Conservation (phyloP, 2,888 invertebrate genomes). For the Arctia plantaginis region DNA sequence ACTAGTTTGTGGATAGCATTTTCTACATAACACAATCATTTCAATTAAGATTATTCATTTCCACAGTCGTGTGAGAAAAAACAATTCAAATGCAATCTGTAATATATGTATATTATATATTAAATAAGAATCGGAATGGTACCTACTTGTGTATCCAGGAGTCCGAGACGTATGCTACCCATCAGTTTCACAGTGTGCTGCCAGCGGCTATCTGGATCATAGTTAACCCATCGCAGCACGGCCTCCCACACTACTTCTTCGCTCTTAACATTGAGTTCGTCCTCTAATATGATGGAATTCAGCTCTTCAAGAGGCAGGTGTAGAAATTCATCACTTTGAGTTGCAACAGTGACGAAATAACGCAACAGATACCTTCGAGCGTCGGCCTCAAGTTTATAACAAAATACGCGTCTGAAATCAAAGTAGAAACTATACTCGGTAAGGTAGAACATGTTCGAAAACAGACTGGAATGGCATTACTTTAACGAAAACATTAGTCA, state of each 20-base stretch:
- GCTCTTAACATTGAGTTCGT: conserved; percentile 94
- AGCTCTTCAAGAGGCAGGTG: conserved; percentile 91
- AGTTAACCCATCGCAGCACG: conserved; percentile 94
- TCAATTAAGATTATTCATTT: too few relatives aligned
- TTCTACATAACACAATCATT: too few relatives aligned
- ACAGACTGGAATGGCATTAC: not conserved
- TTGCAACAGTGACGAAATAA: conserved; percentile 91
- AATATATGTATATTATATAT: not conserved
- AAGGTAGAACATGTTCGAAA: conserved; percentile 19
- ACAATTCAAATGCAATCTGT: not conserved
- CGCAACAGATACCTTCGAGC: conserved; percentile 91
- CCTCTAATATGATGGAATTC: conserved; percentile 91
- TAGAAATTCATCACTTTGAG: conserved; percentile 91
- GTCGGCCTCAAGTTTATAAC: conserved; percentile 89
- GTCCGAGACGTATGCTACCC: conserved; percentile 92
- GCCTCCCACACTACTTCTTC: conserved; percentile 96
- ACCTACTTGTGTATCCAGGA: conserved; percentile 92
- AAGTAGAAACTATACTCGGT: conserved; percentile 15
- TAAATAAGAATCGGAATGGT: conserved; percentile 23
- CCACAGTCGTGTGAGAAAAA: not conserved
- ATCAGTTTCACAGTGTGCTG: conserved; percentile 92
- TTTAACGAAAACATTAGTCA: not conserved
- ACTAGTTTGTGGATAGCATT: too few relatives aligned
- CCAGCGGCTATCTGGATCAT: conserved; percentile 90
- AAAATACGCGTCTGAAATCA: conserved; percentile 88